Percentiles rank a stretch among this genome's conserved stretches.
phyloP scores from a whole-genome alignment of 37 sponge, comb jelly and placozoan species.

The Crambe crambe region DNA sequence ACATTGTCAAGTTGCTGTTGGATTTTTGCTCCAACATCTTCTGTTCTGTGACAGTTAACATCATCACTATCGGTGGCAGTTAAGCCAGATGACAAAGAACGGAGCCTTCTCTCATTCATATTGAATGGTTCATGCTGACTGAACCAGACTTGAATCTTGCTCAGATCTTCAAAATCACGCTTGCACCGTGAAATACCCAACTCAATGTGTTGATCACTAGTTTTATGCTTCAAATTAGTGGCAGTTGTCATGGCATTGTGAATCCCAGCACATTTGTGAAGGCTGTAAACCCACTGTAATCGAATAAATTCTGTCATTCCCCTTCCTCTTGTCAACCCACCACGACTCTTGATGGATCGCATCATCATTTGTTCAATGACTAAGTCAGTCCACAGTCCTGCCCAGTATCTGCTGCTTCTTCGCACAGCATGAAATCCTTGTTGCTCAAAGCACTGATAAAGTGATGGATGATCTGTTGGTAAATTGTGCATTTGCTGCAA shows the following conservation, averaged over 20 bases:
- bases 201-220: no score
- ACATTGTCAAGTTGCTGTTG: no score
- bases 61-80: conserved; percentile 30
- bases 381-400: conserved; percentile 41
- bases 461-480: conserved; percentile 7
- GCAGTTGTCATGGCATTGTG: conserved; percentile 43
- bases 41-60: no score
- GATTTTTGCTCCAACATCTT: no score
- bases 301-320: conserved; percentile 32
- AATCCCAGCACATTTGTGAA: conserved; percentile 39
- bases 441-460: conserved; percentile 31
- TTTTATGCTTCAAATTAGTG: conserved; percentile 24
- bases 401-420: conserved; percentile 38
- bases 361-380: conserved; percentile 18
- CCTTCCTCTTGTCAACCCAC: conserved; percentile 50
- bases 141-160: conserved; percentile 34
- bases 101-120: conserved; percentile 7
- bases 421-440: conserved; percentile 43
- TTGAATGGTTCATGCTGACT: conserved; percentile 40
- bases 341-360: conserved; percentile 36
- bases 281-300: conserved; percentile 23
- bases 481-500: conserved; percentile 37
- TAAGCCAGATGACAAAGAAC: conserved; percentile 33
- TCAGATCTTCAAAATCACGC: conserved; percentile 18
- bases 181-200: conserved; percentile 31